Base-by-base conservation (phyloP, 92 coral and sea anemone species). In the Zoanthus gigantus region DNA sequence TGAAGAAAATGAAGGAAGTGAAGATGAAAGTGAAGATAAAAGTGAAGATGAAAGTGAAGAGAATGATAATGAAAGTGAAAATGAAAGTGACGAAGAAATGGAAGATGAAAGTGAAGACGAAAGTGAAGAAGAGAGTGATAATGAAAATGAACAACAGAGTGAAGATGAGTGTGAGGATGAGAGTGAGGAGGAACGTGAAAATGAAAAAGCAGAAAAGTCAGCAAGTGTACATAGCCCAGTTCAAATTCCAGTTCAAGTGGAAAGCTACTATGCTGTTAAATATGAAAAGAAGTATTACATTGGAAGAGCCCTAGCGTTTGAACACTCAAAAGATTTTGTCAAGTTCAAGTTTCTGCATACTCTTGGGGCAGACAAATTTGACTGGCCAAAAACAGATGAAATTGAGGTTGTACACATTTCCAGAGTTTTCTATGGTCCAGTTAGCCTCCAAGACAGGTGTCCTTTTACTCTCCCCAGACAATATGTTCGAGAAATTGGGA, bases 381-480 rank as follows among this genome's bases (percentile, higher is more conserved):
- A 76, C 66, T 52, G 81, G 66, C 81, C 81, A 76, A 53, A 53
- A 28, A 52, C 66, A 28, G 66, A 76, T 76, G 81, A 76, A 46
- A 76, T 53, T 52, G 80, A 75, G 8, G 79, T 3, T 0, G 79
- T 75, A 9, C 79, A 75, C 12, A 7, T 18, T 1, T 75, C 79
- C 0, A 4, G 61, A 1, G 79, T 75, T 12, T 75, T 75, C 61
- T 46, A 75, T 75, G 79, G 61, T 15, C 83, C 84, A 17, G 72
- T 66, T n/a, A 7, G 7, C 72, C 34, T 66, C 72, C 72, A 66
- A 66, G 30, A 66, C 72, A 66, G 34, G 31, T 66, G 72, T 18
- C 72, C 72, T n/a, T 66, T 66, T 66, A 66, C 72, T 66, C 32
- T 69, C 7, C 74, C 74, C 9, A 69, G 13, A 8, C 74, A 69